These are phyloP conservation scores for Orchestes rusci DNA, from an alignment of 2,888 invertebrate genomes.

Conservation along the genomic window DNA sequence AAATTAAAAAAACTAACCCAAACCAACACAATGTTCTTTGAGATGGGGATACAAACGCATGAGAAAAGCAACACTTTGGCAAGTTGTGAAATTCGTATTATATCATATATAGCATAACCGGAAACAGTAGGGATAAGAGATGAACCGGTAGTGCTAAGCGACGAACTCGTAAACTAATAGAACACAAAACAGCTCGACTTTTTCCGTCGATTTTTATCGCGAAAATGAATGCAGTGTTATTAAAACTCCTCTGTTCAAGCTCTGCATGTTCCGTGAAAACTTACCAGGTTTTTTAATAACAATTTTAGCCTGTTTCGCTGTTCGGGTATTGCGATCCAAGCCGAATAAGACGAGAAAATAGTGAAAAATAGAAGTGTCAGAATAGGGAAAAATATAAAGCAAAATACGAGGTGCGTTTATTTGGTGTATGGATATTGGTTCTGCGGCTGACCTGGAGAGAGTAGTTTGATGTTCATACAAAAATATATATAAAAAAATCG, in stretches of 20 bases:
- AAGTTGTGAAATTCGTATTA: too few species aligned
- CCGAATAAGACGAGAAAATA: constrained; percentile 45
- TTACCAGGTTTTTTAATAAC: constrained; percentile 48
- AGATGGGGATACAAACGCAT: not conserved
- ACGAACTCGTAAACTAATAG: too few species aligned
- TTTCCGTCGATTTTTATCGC: constrained; percentile 12
- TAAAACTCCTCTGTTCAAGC: constrained; percentile 42
- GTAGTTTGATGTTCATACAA: too few species aligned
- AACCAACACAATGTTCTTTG: constrained; percentile 2
- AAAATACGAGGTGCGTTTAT: constrained; percentile 41
- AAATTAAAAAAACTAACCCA: too few species aligned
- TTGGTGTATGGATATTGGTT: constrained; percentile 31
- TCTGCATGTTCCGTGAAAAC: constrained; percentile 46
- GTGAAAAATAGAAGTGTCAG: constrained; percentile 49
- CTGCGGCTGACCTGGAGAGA: constrained; percentile 41
- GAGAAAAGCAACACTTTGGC: not conserved
- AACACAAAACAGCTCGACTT: too few species aligned
- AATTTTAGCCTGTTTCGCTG: constrained; percentile 48
- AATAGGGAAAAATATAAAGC: constrained; percentile 46
- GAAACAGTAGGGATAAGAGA: not conserved
- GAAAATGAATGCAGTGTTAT: constrained; percentile 33
- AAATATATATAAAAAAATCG: too few species aligned
- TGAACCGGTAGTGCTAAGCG: too few species aligned
- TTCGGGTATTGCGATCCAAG: constrained; percentile 45
- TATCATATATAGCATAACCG: too few species aligned